Percentiles rank a stretch among this genome's conserved stretches.
These are phyloP conservation scores for Pemphredon lugubris DNA, from an alignment of 2,888 invertebrate genomes.

Conservation along the genomic window DNA sequence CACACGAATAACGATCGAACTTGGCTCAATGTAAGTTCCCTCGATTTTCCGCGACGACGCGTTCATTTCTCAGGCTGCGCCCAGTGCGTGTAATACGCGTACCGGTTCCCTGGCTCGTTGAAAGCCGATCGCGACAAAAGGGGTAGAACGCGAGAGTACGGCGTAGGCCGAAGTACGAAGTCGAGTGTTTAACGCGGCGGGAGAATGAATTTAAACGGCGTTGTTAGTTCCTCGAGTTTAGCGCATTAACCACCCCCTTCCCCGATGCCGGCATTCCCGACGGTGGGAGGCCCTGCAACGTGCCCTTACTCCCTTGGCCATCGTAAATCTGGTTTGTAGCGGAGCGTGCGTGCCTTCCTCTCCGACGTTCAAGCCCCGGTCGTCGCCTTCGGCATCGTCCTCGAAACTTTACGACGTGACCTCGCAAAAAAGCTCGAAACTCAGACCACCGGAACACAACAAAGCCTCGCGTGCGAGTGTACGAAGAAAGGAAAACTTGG, in stretches of 20 bases:
- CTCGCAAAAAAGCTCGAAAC: slow-evolving; percentile 2
- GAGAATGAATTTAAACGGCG: slow-evolving; percentile 62
- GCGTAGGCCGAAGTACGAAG: slow-evolving; percentile 10
- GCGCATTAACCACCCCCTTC: slow-evolving; percentile 48
- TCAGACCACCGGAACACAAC: too few species aligned
- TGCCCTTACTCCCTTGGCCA: not conserved
- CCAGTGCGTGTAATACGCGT: too few species aligned
- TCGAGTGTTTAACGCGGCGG: slow-evolving; percentile 20
- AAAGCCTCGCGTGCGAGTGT: not conserved
- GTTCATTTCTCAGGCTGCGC: too few species aligned
- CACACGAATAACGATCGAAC: too few species aligned
- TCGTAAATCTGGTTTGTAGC: slow-evolving; percentile 12
- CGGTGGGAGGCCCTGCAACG: not conserved
- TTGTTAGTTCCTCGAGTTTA: slow-evolving; percentile 59
- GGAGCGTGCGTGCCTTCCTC: slow-evolving; percentile 3
- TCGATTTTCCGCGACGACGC: too few species aligned
- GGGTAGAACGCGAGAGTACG: not conserved
- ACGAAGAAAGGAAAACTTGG: not conserved
- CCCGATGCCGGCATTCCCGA: too few species aligned
- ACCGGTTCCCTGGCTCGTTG: not conserved
- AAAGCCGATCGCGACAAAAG: not conserved
- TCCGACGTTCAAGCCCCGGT: not conserved
- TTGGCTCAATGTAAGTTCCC: too few species aligned
- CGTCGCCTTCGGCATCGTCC: slow-evolving; percentile 1
- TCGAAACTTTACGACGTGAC: slow-evolving; percentile 11